Percentiles rank a stretch among this genome's conserved stretches.
phyloP scores from a whole-genome alignment of 2,113 vertebrate species.

The Brevimyrus niger region DNA sequence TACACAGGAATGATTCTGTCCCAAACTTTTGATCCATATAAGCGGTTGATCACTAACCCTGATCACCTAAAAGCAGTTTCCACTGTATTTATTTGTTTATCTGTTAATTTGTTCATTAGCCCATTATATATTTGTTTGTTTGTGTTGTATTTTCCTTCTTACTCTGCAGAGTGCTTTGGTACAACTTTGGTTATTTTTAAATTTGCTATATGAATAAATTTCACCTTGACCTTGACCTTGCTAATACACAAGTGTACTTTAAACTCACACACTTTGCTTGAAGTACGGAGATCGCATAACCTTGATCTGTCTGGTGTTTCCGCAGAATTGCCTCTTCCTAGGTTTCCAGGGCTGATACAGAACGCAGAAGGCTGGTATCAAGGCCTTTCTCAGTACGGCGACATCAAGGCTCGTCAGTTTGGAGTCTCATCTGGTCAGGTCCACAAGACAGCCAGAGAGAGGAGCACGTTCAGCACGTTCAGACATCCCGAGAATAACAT shows the following conservation, averaged over 20 bases:
- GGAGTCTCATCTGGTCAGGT: conserved; percentile 32
- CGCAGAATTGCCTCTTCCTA: conserved; percentile 79
- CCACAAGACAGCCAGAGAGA: conserved; percentile 60
- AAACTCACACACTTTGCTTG: background rate
- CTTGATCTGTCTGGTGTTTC: background rate
- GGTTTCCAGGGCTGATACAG: conserved; percentile 72
- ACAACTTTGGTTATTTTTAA: background rate
- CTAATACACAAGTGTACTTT: background rate
- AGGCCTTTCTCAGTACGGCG: conserved; percentile 42
- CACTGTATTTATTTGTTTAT: background rate
- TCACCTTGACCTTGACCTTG: background rate
- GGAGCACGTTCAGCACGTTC: conserved; percentile 59
- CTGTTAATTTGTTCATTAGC: background rate
- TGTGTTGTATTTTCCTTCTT: background rate
- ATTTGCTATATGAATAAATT: background rate
- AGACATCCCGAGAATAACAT: conserved; percentile 61
- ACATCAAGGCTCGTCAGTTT: conserved; percentile 59
- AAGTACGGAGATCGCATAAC: background rate
- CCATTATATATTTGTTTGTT: background rate
- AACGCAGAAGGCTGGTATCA: conserved; percentile 66
- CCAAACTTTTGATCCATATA: too few relatives aligned
- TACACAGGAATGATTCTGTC: too few relatives aligned
- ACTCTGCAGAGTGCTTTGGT: background rate
- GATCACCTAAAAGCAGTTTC: too few relatives aligned
- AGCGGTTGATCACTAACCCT: too few relatives aligned